Evolutionary conservation across 2,797 vertebrate genomes (phyloP), one percentile per base, ranked within the genome.

Genomic region (Poeciliopsis presidionis): DNA sequence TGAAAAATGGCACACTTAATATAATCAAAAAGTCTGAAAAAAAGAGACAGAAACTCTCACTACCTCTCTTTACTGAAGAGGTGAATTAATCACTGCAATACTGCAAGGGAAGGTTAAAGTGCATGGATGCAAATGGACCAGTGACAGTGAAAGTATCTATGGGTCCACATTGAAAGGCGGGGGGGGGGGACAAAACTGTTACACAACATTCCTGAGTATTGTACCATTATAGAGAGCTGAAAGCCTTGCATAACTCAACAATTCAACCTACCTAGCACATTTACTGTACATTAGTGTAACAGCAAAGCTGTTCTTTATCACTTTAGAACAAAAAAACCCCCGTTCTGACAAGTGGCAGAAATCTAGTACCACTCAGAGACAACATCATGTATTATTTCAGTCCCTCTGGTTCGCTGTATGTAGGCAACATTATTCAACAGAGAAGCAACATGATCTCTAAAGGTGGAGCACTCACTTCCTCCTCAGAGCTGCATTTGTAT

Each of bases 201-300:
- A 94, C 41, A 76, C 89, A 94, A 94, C 84, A 80, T 78, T 80
- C 79, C 89, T 79, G 91, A 90, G 91, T 85, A 85, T 89, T 76
- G 67, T 81, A 78, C 90, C 84, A 84, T 84, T 83, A 90, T 90
- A 83, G 80, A 88, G 85, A 78, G 84, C 84, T 91, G 89, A 95
- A 94, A 95, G 94, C 90, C 86, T 94, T 94, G 90, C 86, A 91
- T 94, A 95, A 94, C 92, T 90, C 91, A 88, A 87, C 90, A 91
- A 88, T 91, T 72, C 92, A 93, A 91, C 92, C 93, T 92, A 93
- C 91, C 92, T 80, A 69, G 88, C 86, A 91, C 87, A 92, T 92
- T 90, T 89, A 89, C 91, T 91, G 91, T 90, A 91, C 93, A 94
- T 95, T 92, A 93, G 88, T 81, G 78, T 88, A 84, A 87, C 85